These are phyloP conservation scores for Mythimna ferrago DNA, from an alignment of 2,888 invertebrate genomes.

Conservation along the genomic window DNA sequence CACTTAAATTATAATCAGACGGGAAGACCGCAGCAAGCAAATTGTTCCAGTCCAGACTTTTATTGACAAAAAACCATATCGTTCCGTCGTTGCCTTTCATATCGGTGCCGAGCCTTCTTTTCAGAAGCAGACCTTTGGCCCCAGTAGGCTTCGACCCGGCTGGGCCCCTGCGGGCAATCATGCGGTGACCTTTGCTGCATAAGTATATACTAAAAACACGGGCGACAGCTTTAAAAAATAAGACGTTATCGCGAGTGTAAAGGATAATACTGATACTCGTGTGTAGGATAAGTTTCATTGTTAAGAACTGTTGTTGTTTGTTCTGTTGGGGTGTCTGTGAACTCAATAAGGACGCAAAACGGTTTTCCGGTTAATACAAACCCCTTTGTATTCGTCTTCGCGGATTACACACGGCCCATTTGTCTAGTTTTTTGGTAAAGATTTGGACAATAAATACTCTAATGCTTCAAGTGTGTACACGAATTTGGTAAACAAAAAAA, in stretches of 20 bases:
- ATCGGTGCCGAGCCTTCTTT: no score
- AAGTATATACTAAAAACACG: not conserved
- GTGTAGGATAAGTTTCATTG: not conserved
- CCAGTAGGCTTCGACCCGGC: no score
- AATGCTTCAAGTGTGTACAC: not conserved
- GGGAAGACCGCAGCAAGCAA: no score
- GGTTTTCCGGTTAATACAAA: not conserved
- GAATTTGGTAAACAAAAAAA: not conserved
- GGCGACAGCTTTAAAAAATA: not conserved
- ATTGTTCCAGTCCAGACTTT: no score
- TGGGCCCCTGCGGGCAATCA: not conserved
- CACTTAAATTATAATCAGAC: no score
- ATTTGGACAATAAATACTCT: not conserved
- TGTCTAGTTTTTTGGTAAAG: not conserved
- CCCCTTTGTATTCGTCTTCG: not conserved
- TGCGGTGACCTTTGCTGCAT: not conserved
- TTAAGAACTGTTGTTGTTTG: not conserved
- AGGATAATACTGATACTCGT: not conserved
- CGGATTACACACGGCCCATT: not conserved
- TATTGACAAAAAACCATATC: no score
- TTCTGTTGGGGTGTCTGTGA: not conserved
- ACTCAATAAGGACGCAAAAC: not conserved
- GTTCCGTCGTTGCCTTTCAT: no score
- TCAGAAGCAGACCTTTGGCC: no score
- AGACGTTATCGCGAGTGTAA: not conserved